Evolutionary conservation across 1,140 invertebrate genomes (phyloP).

Genomic region (Dinothrombium tinctorium): DNA sequence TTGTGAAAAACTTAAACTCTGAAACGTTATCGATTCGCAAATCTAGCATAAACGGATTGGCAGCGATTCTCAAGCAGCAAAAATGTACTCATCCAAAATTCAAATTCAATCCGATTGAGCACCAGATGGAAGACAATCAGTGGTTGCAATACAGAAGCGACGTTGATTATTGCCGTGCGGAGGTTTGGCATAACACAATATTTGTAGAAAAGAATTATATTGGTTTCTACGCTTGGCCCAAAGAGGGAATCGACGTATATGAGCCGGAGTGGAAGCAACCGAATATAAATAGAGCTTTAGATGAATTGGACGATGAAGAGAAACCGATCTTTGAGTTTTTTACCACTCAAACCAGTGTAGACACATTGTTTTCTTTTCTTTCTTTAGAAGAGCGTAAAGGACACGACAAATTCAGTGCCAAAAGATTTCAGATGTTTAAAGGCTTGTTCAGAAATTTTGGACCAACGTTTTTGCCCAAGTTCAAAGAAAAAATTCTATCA

Average conservation of each 20-base stretch:
- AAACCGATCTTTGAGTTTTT: slow-evolving; percentile 42
- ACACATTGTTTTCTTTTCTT: slow-evolving; percentile 43
- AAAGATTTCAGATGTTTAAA: slow-evolving; percentile 42
- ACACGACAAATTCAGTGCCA: slow-evolving; percentile 45
- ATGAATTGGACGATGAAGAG: slow-evolving; percentile 31
- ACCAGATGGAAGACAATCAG: slow-evolving; percentile 29
- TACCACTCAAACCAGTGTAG: slow-evolving; percentile 36
- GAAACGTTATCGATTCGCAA: slow-evolving; percentile 50
- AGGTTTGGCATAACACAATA: slow-evolving; percentile 41
- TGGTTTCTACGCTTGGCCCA: slow-evolving; percentile 64
- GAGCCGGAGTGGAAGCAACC: slow-evolving; percentile 36
- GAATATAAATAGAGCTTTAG: slow-evolving; percentile 24
- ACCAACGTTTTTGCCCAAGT: slow-evolving; percentile 31
- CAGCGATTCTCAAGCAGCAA: slow-evolving; percentile 44
- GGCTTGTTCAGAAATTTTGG: slow-evolving; percentile 55
- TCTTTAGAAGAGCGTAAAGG: slow-evolving; percentile 68
- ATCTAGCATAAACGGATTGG: slow-evolving; percentile 33
- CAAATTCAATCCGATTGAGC: slow-evolving; percentile 21
- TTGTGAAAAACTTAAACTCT: slow-evolving; percentile 39
- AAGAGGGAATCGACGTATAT: slow-evolving; percentile 32
- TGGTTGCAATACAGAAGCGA: slow-evolving; percentile 47
- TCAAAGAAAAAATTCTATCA: slow-evolving; percentile 36
- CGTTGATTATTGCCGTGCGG: slow-evolving; percentile 20
- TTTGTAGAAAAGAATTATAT: slow-evolving; percentile 39
- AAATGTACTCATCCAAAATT: slow-evolving; percentile 41